Evolutionary conservation across 1,140 invertebrate genomes (phyloP), one percentile per base, ranked within the genome.

Genomic region (Lethrus apterus): DNA sequence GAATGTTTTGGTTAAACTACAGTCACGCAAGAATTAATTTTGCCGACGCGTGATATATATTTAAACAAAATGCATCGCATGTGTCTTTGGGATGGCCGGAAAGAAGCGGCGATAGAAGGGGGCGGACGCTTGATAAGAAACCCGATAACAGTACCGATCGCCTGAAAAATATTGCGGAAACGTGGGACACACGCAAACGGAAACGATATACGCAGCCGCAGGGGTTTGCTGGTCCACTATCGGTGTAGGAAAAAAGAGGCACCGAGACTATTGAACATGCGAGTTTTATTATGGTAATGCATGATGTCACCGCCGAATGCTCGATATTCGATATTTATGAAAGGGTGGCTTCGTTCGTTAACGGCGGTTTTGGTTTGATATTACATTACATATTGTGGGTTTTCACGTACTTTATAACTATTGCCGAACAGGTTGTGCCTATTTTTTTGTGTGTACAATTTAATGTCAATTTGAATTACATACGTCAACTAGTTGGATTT

Each of bases 211-310:
- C 24, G n/a, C 24, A 7, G 24, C 24, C 7, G 24, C 24, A 7
- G 24, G n/a, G n/a, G n/a, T n/a, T n/a, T n/a, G n/a, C n/a, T n/a
- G n/a, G n/a, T n/a, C n/a, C n/a, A n/a, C n/a, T n/a, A n/a, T n/a
- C n/a, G n/a, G n/a, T n/a, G n/a, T n/a, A n/a, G n/a, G n/a, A n/a
- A n/a, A n/a, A n/a, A n/a, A n/a, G n/a, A n/a, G n/a, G n/a, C n/a
- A n/a, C n/a, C n/a, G n/a, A n/a, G n/a, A n/a, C n/a, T n/a, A n/a
- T n/a, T n/a, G n/a, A n/a, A n/a, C n/a, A n/a, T n/a, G n/a, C n/a
- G n/a, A 38, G 18, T 38, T 38, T 38, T 38, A 38, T 38, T 38
- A 38, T 38, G 35, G 35, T 38, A 38, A 38, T 38, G 35, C 19
- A 38, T 38, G 35, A 38, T 38, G 35, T 38, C 35, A 38, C 35